A percentile compares a stretch with the other conserved stretches of the same genome.
Conservation (phyloP, 2,113 vertebrate species). For the Dolichallabes microphthalmus region DNA sequence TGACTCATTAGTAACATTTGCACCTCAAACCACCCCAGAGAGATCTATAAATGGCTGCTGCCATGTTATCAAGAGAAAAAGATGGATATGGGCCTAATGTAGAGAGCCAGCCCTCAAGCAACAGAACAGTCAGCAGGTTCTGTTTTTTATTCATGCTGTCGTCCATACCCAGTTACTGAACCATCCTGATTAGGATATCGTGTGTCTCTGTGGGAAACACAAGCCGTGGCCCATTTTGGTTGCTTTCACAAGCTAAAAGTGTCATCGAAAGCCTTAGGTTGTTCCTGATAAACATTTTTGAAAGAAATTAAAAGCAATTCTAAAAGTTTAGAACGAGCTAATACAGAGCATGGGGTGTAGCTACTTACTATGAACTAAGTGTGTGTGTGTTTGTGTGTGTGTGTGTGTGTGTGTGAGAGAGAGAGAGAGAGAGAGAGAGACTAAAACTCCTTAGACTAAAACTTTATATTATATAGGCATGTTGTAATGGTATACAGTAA, state of each 20-base stretch:
- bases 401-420: slow-evolving; percentile 53
- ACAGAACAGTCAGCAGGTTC: slow-evolving; percentile 1
- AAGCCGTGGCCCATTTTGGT: background rate
- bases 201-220: slow-evolving; percentile 8
- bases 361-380: background rate
- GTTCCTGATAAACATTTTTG: background rate
- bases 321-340: background rate
- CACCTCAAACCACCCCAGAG: slow-evolving; percentile 22
- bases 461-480: background rate
- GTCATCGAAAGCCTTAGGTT: background rate
- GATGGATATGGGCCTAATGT: slow-evolving; percentile 26
- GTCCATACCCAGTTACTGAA: slow-evolving; percentile 21
- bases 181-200: background rate
- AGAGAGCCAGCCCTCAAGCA: slow-evolving; percentile 17
- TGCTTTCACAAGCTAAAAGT: background rate
- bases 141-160: slow-evolving; percentile 22
- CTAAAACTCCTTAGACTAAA: no score
- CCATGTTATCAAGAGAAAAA: slow-evolving; percentile 27
- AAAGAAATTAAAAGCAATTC: no score
- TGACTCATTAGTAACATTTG: slow-evolving; percentile 38
- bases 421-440: background rate
- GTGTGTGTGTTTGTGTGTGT: slow-evolving; percentile 54
- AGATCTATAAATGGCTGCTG: slow-evolving; percentile 28
- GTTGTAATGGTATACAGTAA: background rate
- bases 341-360: background rate